Percentiles rank a stretch among this genome's conserved stretches.
phyloP scores from a whole-genome alignment of 2,113 vertebrate genomes.

The Glaucidium brasilianum region DNA sequence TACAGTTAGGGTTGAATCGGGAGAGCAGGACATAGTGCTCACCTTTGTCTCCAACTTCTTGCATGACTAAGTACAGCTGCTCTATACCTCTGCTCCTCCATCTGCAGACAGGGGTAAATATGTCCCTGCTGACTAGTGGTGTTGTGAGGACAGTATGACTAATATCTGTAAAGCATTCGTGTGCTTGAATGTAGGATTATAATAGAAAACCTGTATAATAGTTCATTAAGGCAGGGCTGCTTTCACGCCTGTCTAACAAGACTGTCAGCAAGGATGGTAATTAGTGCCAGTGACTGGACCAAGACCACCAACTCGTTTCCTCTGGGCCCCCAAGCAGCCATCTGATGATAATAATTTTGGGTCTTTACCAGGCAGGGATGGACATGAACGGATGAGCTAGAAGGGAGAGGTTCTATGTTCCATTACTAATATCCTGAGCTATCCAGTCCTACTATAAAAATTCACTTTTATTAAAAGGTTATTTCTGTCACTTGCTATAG shows the following conservation, averaged over 20 bases:
- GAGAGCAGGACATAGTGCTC: background rate
- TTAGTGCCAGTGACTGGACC: constrained; percentile 61
- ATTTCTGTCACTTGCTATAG: constrained; percentile 66
- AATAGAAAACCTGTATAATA: constrained; percentile 17
- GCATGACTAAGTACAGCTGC: background rate
- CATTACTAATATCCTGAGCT: constrained; percentile 65
- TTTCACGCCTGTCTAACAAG: background rate
- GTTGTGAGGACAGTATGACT: constrained; percentile 14
- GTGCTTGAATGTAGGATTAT: background rate
- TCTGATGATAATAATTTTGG: constrained; percentile 63
- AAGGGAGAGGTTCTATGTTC: constrained; percentile 61
- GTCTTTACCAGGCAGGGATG: constrained; percentile 39
- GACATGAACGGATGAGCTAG: constrained; percentile 59
- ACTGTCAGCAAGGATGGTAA: constrained; percentile 36
- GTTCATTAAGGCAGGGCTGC: constrained; percentile 31
- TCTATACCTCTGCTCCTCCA: background rate
- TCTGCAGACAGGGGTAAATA: constrained; percentile 23
- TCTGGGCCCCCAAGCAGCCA: constrained; percentile 56
- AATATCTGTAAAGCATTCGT: background rate
- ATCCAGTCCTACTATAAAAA: constrained; percentile 66
- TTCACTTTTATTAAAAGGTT: constrained; percentile 70
- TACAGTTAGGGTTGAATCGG: background rate
- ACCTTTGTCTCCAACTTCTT: background rate
- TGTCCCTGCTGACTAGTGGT: background rate
- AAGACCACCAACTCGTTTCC: constrained; percentile 59